Evolutionary conservation across 2,797 vertebrate genomes (phyloP).

Genomic region (Pelodytes ibericus): DNA sequence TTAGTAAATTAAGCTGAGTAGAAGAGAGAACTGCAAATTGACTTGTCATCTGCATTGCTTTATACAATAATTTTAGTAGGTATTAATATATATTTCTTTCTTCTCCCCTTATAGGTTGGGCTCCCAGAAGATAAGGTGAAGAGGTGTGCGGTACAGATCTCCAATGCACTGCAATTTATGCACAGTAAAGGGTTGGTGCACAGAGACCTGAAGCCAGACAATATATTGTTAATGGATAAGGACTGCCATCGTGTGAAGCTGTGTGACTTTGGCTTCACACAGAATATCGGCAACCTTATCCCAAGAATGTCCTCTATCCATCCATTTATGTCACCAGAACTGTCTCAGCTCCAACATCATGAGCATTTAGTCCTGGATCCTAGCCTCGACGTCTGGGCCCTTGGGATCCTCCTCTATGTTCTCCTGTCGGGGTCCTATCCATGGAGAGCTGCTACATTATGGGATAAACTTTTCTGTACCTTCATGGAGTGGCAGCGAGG

Average conservation of each 20-base stretch:
- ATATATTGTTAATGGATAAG: too few species aligned
- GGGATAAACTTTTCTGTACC: neutral
- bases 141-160: constrained; percentile 74
- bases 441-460: neutral
- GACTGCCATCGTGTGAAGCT: constrained; percentile 75
- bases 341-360: constrained; percentile 81
- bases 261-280: constrained; percentile 81
- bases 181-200: constrained; percentile 78
- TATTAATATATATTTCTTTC: too few species aligned
- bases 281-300: constrained; percentile 75
- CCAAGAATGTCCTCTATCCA: constrained; percentile 73
- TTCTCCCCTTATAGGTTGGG: constrained; percentile 67
- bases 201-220: constrained; percentile 79
- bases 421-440: neutral
- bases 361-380: constrained; percentile 70
- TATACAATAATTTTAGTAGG: too few species aligned
- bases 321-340: too few species aligned
- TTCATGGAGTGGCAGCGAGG: neutral
- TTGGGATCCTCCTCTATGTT: constrained; percentile 74
- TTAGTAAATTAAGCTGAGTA: too few species aligned
- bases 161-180: constrained; percentile 79
- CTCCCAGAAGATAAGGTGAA: constrained; percentile 77
- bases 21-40: too few species aligned
- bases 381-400: constrained; percentile 79
- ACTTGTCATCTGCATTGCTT: too few species aligned